Percentiles rank a stretch among this genome's conserved stretches.
Conservation (phyloP, 2,888 invertebrate species). For the Drosophila lacicola region DNA sequence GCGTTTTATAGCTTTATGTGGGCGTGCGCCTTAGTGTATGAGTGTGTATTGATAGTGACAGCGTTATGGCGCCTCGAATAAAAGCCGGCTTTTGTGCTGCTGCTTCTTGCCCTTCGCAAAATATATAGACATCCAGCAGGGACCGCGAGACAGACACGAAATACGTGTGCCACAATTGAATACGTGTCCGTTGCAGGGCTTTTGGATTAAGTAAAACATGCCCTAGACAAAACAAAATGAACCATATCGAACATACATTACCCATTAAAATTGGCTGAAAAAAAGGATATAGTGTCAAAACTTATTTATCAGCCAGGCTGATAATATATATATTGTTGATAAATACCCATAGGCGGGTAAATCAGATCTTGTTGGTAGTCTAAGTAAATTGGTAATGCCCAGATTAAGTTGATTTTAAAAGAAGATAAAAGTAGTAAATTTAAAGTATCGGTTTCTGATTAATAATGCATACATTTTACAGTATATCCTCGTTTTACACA, state of each 20-base stretch:
- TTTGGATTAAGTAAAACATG: slow-evolving; percentile 40
- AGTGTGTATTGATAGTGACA: slow-evolving; percentile 67
- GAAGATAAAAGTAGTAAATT: no score
- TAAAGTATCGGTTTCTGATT: no score
- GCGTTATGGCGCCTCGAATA: slow-evolving; percentile 76
- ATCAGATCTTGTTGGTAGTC: no score
- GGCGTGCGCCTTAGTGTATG: slow-evolving; percentile 35
- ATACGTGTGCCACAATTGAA: slow-evolving; percentile 55
- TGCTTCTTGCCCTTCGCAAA: slow-evolving; percentile 30
- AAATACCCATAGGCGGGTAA: no score
- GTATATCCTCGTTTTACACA: no score
- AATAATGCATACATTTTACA: no score
- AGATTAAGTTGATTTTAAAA: no score
- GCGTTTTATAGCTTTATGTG: slow-evolving; percentile 48
- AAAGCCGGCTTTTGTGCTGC: slow-evolving; percentile 69
- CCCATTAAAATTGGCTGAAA: slow-evolving; percentile 3
- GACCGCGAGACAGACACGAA: slow-evolving; percentile 9
- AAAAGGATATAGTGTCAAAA: not conserved
- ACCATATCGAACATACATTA: not conserved
- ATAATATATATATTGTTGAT: not conserved
- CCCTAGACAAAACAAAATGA: slow-evolving; percentile 12
- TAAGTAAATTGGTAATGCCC: no score
- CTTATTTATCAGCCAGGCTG: not conserved
- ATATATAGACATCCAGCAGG: slow-evolving; percentile 65
- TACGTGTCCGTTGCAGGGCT: slow-evolving; percentile 48